Conservation (phyloP, 2,113 vertebrate species). For the Lagopus muta region DNA sequence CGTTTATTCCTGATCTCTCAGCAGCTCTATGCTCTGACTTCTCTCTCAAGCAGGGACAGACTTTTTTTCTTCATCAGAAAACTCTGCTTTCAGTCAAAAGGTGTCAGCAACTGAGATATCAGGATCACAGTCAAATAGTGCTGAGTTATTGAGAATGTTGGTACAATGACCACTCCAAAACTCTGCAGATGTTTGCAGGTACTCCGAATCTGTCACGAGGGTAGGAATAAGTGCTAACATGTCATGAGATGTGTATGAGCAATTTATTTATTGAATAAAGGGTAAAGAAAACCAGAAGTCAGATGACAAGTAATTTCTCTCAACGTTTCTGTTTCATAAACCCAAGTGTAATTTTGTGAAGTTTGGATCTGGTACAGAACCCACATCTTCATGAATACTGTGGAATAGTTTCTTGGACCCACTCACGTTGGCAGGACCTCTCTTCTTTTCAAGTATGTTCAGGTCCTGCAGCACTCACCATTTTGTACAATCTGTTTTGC, state of each 20-base stretch:
- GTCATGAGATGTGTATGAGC: neutral
- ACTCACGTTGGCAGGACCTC: neutral
- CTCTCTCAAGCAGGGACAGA: neutral
- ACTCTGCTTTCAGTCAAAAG: conserved; percentile 64
- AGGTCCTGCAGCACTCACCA: neutral
- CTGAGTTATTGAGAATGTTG: conserved; percentile 47
- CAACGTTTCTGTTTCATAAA: neutral
- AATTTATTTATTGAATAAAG: neutral
- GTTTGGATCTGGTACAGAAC: neutral
- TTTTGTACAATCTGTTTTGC: neutral
- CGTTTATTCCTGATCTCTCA: conserved; percentile 60
- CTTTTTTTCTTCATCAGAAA: neutral
- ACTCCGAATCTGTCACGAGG: neutral
- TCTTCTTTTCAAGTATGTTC: neutral
- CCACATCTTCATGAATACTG: neutral
- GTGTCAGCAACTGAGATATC: conserved; percentile 57
- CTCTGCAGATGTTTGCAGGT: conserved; percentile 48
- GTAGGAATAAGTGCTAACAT: neutral
- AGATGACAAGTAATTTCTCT: neutral
- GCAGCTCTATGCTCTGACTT: conserved; percentile 45
- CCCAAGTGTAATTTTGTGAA: neutral
- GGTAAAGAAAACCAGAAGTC: neutral
- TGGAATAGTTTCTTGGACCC: neutral
- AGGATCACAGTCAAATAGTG: conserved; percentile 13
- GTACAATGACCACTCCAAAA: conserved; percentile 32